Conservation (phyloP, 2,113 vertebrate genomes). For the Myrmecophaga tridactyla region DNA sequence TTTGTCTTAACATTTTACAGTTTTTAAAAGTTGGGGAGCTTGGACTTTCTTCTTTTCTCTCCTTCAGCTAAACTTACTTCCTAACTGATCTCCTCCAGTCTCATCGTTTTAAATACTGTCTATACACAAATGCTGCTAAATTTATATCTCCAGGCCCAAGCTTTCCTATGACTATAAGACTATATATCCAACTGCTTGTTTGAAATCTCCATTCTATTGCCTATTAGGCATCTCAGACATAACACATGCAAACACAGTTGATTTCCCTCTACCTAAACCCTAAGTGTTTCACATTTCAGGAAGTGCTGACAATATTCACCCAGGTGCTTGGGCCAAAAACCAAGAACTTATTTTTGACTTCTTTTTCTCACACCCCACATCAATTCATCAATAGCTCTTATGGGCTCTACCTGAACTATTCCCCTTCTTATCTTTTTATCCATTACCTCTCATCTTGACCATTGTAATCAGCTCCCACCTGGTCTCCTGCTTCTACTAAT, state of each 20-base stretch:
- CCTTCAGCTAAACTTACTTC: neutral
- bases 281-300: neutral
- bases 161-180: neutral
- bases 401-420: neutral
- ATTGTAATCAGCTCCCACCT: neutral
- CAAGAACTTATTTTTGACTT: neutral
- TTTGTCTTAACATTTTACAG: slow-evolving; percentile 7
- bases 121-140: neutral
- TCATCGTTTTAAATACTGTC: neutral
- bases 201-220: neutral
- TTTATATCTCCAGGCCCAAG: neutral
- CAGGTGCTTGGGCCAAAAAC: neutral
- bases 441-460: neutral
- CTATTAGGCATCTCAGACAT: neutral
- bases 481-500: neutral
- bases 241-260: neutral
- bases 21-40: neutral
- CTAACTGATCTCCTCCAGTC: neutral
- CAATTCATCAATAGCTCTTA: neutral
- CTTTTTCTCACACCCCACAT: neutral
- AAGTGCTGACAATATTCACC: neutral
- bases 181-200: neutral
- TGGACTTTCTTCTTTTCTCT: neutral
- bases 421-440: neutral
- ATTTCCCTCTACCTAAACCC: neutral